Conservation (phyloP, 2,888 invertebrate genomes). For the Incurvaria masculella region DNA sequence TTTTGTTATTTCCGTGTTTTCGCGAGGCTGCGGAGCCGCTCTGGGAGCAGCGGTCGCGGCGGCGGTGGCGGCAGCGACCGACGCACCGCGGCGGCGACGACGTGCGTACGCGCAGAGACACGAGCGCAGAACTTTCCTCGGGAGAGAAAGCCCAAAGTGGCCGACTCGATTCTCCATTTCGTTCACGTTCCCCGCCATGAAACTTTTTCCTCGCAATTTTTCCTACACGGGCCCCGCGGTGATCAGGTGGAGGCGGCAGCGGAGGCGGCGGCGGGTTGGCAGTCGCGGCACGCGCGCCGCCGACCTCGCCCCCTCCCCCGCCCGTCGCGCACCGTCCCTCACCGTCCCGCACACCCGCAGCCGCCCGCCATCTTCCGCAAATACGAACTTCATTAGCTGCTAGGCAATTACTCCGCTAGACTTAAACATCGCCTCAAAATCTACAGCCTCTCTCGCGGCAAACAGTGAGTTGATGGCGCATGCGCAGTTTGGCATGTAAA, state of each 20-base stretch:
- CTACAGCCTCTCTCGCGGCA: no score
- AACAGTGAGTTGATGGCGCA: no score
- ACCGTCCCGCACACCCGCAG: constrained; percentile 15
- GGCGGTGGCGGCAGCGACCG: no score
- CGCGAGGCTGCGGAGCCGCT: no score
- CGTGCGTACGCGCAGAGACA: no score
- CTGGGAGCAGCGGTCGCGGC: no score
- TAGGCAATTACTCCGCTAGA: constrained; percentile 58
- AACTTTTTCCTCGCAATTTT: constrained; percentile 59
- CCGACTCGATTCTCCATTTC: constrained; percentile 54
- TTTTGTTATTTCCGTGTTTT: no score
- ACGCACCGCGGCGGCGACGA: no score
- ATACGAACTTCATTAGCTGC: constrained; percentile 59
- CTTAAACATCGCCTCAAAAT: neutral
- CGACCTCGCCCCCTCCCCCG: constrained; percentile 27
- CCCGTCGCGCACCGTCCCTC: constrained; percentile 21
- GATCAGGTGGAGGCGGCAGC: constrained; percentile 25
- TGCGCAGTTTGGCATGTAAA: no score
- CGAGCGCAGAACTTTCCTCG: no score
- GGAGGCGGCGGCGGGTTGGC: constrained; percentile 48
- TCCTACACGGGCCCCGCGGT: constrained; percentile 46
- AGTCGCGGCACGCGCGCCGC: constrained; percentile 49
- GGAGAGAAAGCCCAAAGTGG: constrained; percentile 52
- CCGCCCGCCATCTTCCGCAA: constrained; percentile 41
- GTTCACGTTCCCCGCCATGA: constrained; percentile 57